Conservation (phyloP, 1,140 invertebrate species). For the Prorops nasuta region DNA sequence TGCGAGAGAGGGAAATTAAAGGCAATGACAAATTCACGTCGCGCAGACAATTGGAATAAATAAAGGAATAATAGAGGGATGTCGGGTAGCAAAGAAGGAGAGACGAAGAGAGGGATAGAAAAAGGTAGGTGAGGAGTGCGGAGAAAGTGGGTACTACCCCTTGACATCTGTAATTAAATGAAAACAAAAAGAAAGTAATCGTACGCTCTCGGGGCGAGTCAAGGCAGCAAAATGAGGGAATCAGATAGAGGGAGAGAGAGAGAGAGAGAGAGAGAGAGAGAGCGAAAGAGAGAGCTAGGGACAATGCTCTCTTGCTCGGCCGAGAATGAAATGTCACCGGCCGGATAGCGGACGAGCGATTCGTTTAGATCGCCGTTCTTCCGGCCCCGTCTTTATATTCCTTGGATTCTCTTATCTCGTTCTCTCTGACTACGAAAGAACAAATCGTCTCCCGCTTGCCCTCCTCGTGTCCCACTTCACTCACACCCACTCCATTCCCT, state of each 20-base stretch:
- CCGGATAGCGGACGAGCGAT: slow-evolving; percentile 36
- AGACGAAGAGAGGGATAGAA: slow-evolving; percentile 2
- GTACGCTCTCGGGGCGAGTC: slow-evolving; percentile 44
- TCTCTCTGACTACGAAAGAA: not conserved
- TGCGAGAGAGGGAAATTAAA: slow-evolving; percentile 47
- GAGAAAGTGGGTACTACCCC: slow-evolving; percentile 44
- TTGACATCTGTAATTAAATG: slow-evolving; percentile 59
- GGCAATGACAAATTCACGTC: slow-evolving; percentile 56
- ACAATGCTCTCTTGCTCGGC: slow-evolving; percentile 30
- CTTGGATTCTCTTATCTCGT: slow-evolving; percentile 1
- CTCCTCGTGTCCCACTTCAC: too few species aligned
- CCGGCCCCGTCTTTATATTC: slow-evolving; percentile 29
- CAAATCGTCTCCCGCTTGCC: not conserved
- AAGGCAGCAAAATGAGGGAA: slow-evolving; percentile 40
- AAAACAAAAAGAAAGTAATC: slow-evolving; percentile 58
- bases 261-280: slow-evolving; percentile 11
- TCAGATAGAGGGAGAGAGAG: slow-evolving; percentile 38
- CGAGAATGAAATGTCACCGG: slow-evolving; percentile 46
- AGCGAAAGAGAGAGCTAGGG: slow-evolving; percentile 9
- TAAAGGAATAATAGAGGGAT: slow-evolving; percentile 54
- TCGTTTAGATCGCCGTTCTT: slow-evolving; percentile 36
- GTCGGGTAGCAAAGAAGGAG: slow-evolving; percentile 22
- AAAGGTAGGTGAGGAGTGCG: slow-evolving; percentile 1
- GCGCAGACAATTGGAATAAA: slow-evolving; percentile 56
- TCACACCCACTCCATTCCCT: too few species aligned